Base-by-base conservation (phyloP, 1,140 invertebrate genomes). In the Hermetia illucens region DNA sequence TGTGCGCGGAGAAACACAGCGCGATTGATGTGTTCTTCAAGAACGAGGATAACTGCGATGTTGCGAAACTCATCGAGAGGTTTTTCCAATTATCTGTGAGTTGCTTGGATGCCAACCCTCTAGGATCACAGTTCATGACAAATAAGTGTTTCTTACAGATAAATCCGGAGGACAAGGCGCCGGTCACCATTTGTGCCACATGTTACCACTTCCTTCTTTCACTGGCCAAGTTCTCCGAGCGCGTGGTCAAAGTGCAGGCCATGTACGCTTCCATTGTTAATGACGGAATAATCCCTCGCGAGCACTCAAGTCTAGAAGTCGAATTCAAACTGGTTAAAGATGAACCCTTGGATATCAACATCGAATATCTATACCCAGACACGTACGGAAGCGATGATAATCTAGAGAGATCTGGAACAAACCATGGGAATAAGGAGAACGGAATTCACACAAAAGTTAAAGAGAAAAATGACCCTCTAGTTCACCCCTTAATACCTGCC, bases 71-170 rank as follows among this genome's bases (percentile, higher is more conserved):
- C 9, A 52, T 58, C 30, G 51, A 52, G 9, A 58, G 58, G 45
- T 58, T 49, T 38, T 58, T 58, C 27, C 58, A 51, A 52, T 48
- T 58, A 6, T 51, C 58, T 46, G 55, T 58, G 51, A 50, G 27
- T 33, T 39, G 21, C 13, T 17, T 21, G n/a, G 9, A 0, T 4
- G 15, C 6, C 8, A 13, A 12, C 4, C 5, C 1, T 19, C 17
- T 10, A 10, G n/a, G n/a, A n/a, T n/a, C n/a, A 3, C 2, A 16
- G 9, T 17, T 18, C 15, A 6, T 5, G 9, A 33, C 35, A 21
- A 41, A 19, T 17, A 9, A 24, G 21, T 20, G 6, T 39, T 34
- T n/a, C 8, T 27, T 27, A 27, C 24, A 27, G 24, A 27, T 27
- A 27, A 27, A 13, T 27, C 24, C 24, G 8, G 8, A 13, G 32